Conservation (phyloP, 2,113 vertebrate species). For the Cyprinodon tularosa region DNA sequence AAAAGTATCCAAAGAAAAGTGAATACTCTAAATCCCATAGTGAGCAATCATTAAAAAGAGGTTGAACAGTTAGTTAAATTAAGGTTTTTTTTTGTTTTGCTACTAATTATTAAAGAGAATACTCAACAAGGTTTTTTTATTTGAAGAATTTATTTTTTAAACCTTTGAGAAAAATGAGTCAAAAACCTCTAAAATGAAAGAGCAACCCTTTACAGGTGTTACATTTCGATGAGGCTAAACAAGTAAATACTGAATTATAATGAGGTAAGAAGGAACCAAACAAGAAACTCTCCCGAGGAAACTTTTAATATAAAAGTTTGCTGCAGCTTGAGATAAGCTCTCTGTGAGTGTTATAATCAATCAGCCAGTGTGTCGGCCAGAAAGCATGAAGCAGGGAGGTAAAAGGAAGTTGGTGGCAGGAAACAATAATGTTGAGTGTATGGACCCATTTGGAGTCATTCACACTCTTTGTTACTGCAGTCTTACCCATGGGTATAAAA, state of each 20-base stretch:
- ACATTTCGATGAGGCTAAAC: slow-evolving; percentile 1
- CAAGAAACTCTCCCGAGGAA: not conserved
- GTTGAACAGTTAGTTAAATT: too few relatives aligned
- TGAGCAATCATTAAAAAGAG: too few relatives aligned
- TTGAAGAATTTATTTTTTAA: not conserved
- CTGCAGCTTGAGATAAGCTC: not conserved
- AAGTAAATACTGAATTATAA: not conserved
- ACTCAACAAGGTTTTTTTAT: not conserved
- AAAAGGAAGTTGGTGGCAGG: slow-evolving; percentile 3
- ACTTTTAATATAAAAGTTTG: slow-evolving; percentile 33
- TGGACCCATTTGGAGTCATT: slow-evolving; percentile 28
- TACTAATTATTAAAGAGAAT: not conserved
- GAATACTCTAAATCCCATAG: too few relatives aligned
- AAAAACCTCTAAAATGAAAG: not conserved
- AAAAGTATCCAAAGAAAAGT: too few relatives aligned
- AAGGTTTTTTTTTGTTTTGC: too few relatives aligned
- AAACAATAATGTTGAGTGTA: slow-evolving; percentile 36
- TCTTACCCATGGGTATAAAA: not conserved
- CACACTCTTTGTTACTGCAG: not conserved
- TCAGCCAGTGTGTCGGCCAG: slow-evolving; percentile 17
- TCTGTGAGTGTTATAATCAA: slow-evolving; percentile 21
- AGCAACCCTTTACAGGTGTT: not conserved
- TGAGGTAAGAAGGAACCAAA: not conserved
- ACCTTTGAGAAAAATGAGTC: not conserved
- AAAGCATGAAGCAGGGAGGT: not conserved